Conservation (phyloP, 2,113 vertebrate genomes). For the Danionella cerebrum region DNA sequence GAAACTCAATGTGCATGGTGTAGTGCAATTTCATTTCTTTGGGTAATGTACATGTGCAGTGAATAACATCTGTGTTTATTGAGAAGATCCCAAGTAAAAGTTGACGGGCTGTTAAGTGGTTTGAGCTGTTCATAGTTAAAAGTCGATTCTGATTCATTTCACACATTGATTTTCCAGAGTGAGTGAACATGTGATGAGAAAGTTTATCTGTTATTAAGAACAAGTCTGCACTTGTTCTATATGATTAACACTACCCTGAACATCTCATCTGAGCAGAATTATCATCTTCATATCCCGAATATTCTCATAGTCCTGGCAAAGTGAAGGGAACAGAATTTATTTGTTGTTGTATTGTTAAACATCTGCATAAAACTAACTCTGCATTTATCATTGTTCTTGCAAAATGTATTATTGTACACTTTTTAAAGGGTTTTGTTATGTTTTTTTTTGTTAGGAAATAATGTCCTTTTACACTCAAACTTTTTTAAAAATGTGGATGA, state of each 20-base stretch:
- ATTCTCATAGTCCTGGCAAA: neutral
- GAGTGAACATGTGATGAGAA: slow-evolving; percentile 3
- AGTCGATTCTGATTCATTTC: neutral
- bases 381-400: too few species aligned
- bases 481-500: too few species aligned
- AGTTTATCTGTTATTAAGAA: slow-evolving; percentile 24
- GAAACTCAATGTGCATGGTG: neutral
- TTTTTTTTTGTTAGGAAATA: too few species aligned
- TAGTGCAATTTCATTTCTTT: neutral
- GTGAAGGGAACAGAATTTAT: neutral
- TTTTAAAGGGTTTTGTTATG: too few species aligned
- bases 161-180: neutral
- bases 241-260: slow-evolving; percentile 23
- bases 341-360: neutral
- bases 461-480: too few species aligned
- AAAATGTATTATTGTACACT: too few species aligned
- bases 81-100: neutral
- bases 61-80: neutral
- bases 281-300: slow-evolving; percentile 11
- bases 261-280: slow-evolving; percentile 26
- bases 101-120: neutral
- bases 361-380: too few species aligned
- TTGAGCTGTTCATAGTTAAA: neutral
- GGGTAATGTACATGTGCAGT: neutral
- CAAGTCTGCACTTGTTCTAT: slow-evolving; percentile 27